These are phyloP conservation scores for Alligator sinensis DNA, from an alignment of 2,113 vertebrate genomes.

Conservation along the genomic window DNA sequence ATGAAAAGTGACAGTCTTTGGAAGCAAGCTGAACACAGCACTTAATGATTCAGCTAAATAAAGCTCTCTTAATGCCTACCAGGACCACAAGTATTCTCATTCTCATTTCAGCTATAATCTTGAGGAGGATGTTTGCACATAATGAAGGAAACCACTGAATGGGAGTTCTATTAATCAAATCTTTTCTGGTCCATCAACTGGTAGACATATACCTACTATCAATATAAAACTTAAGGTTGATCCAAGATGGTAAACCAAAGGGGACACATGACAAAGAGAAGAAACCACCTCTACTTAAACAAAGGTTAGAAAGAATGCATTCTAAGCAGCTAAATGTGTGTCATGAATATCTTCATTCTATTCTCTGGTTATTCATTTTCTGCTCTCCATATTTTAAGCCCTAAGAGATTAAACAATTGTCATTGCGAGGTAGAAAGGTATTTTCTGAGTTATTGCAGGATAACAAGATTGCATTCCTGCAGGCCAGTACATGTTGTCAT, in stretches of 20 bases:
- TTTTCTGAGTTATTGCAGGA: not conserved
- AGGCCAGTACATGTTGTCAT: not conserved
- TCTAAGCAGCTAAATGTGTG: not conserved
- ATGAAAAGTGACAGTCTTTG: not conserved
- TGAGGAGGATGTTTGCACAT: not conserved
- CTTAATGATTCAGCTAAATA: not conserved
- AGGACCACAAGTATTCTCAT: not conserved
- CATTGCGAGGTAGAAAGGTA: not conserved
- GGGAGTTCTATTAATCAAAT: not conserved
- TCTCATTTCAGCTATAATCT: not conserved
- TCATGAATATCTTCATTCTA: not conserved
- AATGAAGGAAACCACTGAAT: not conserved
- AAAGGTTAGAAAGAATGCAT: not conserved
- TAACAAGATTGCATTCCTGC: not conserved
- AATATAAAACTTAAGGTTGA: not conserved
- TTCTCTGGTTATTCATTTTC: not conserved
- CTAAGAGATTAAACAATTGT: not conserved
- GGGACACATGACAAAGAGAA: not conserved
- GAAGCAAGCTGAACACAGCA: not conserved
- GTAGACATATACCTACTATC: not conserved
- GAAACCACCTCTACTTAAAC: not conserved
- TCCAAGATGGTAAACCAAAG: not conserved
- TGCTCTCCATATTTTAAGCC: not conserved
- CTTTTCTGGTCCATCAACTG: not conserved
- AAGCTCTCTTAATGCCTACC: not conserved